These are phyloP conservation scores for Reticulitermes speratus DNA, from an alignment of 1,140 invertebrate genomes.

Conservation along the genomic window DNA sequence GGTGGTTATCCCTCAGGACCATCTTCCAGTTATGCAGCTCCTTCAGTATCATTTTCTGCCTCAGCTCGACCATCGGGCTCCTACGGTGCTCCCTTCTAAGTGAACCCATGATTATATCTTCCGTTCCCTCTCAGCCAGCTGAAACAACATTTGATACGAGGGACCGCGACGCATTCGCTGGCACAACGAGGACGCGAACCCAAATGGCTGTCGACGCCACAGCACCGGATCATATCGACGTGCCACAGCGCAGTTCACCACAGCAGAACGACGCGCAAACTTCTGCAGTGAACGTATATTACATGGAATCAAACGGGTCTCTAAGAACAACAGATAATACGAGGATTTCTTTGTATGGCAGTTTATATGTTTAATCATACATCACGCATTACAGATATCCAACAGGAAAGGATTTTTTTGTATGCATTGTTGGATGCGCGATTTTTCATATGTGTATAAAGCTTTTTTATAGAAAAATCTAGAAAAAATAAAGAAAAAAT, in stretches of 20 bases:
- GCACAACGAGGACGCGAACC: not conserved
- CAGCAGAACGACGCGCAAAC: not conserved
- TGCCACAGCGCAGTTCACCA: not conserved
- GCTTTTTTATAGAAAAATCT: slow-evolving; percentile 32
- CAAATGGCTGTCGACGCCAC: not conserved
- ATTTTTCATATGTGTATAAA: slow-evolving; percentile 34
- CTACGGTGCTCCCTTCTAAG: slow-evolving; percentile 56
- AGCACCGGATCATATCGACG: not conserved
- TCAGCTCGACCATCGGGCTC: slow-evolving; percentile 52
- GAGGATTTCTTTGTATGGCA: slow-evolving; percentile 19
- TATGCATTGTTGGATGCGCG: slow-evolving; percentile 24
- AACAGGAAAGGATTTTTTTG: slow-evolving; percentile 12
- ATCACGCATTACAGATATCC: not conserved
- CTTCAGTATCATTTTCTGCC: slow-evolving; percentile 40
- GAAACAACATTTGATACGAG: not conserved
- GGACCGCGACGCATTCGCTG: not conserved
- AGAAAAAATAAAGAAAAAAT: slow-evolving; percentile 34
- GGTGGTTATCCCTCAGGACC: slow-evolving; percentile 40
- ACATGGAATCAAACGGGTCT: slow-evolving; percentile 19
- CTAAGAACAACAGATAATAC: not conserved
- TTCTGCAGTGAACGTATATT: slow-evolving; percentile 7
- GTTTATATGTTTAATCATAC: not conserved
- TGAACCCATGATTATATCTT: not conserved
- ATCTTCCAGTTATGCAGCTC: slow-evolving; percentile 41
- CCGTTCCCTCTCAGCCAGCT: not conserved